Percentiles rank a stretch among this genome's conserved stretches.
phyloP scores from a whole-genome alignment of 2,797 vertebrate species.

The Darevskia mixta region DNA sequence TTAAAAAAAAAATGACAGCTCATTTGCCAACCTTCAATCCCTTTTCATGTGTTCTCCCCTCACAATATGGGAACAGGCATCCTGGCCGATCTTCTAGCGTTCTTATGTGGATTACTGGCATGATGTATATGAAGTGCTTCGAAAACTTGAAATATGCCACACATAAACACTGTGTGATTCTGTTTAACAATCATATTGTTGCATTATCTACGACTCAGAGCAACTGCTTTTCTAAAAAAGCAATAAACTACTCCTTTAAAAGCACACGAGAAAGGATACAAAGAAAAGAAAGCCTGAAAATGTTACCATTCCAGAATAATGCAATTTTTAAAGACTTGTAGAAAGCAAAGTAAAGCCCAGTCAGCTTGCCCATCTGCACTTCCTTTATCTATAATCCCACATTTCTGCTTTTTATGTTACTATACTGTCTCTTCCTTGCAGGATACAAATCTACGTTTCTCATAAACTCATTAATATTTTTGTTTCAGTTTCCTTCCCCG shows the following conservation, averaged over 20 bases:
- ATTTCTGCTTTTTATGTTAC: neutral
- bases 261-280: constrained; percentile 9
- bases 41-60: neutral
- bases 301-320: constrained; percentile 15
- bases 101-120: neutral
- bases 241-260: neutral
- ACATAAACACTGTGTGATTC: neutral
- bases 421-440: constrained; percentile 29
- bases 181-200: neutral
- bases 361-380: neutral
- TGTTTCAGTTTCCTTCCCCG: constrained; percentile 25
- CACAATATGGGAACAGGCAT: neutral
- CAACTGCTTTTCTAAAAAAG: neutral
- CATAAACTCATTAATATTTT: constrained; percentile 36
- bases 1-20: neutral
- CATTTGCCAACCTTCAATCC: neutral
- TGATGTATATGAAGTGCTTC: neutral
- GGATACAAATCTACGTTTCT: neutral
- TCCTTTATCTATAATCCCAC: constrained; percentile 20
- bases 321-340: neutral
- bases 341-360: neutral
- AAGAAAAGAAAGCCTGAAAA: neutral
- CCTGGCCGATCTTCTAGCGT: neutral
- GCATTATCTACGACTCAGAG: neutral
- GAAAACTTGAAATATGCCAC: neutral